phyloP scores from a whole-genome alignment of 2,797 vertebrate species.

The Sebastes iracundus region DNA sequence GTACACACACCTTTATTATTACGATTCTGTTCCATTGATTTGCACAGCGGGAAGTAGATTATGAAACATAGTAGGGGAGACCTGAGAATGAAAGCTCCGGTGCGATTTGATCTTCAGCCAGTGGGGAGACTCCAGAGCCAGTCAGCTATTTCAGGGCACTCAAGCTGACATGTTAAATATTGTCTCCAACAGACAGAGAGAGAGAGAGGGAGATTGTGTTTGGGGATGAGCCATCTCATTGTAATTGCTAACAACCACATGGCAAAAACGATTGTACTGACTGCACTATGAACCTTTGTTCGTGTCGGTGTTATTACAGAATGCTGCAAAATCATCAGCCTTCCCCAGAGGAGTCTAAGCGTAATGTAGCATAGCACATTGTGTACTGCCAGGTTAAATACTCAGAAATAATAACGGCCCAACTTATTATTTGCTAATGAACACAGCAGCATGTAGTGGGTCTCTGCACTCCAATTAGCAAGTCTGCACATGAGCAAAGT shows the following conservation, averaged over 20 bases:
- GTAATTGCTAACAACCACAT: conserved; percentile 47
- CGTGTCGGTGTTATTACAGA: conserved; percentile 30
- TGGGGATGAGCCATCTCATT: conserved; percentile 44
- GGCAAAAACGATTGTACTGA: conserved; percentile 48
- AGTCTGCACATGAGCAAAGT: conserved; percentile 17
- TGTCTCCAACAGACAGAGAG: conserved; percentile 25
- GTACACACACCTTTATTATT: conserved; percentile 10
- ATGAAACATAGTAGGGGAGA: conserved; percentile 21
- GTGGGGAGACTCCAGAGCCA: conserved; percentile 29
- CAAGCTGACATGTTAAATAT: conserved; percentile 53
- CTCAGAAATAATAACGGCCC: conserved; percentile 22
- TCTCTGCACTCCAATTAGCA: conserved; percentile 23
- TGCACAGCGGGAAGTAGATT: conserved; percentile 27
- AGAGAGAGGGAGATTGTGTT: neutral
- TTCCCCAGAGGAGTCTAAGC: conserved; percentile 21
- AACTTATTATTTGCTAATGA: conserved; percentile 35
- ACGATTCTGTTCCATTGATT: conserved; percentile 20
- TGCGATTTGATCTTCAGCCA: conserved; percentile 51
- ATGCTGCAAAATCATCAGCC: conserved; percentile 17
- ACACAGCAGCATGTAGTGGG: conserved; percentile 17
- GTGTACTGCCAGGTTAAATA: conserved; percentile 36
- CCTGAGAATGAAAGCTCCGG: conserved; percentile 25
- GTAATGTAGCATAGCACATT: conserved; percentile 30
- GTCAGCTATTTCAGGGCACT: conserved; percentile 34
- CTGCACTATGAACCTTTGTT: conserved; percentile 43